These are phyloP conservation scores for Ichneumoninae sp. DNA, from an alignment of 2,888 invertebrate genomes.

Conservation along the genomic window DNA sequence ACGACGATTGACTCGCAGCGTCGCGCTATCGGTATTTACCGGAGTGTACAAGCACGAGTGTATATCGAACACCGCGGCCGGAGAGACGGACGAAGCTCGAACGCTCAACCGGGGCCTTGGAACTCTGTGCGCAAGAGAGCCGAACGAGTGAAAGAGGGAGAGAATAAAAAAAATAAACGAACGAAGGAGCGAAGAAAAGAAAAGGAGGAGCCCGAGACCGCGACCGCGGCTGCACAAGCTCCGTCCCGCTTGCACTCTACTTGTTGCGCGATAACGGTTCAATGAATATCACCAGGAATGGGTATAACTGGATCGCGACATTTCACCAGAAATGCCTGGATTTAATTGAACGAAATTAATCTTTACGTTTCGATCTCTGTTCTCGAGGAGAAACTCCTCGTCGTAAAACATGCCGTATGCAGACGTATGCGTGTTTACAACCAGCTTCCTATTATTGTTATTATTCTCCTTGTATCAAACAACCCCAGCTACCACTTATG, in stretches of 20 bases:
- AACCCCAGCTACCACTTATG: not conserved
- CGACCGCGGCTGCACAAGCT: slow-evolving; percentile 41
- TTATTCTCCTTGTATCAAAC: no score
- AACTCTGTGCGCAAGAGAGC: slow-evolving; percentile 58
- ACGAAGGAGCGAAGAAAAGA: slow-evolving; percentile 51
- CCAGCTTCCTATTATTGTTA: no score
- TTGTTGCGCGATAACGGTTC: slow-evolving; percentile 68
- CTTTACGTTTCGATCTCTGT: not conserved
- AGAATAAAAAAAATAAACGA: slow-evolving; percentile 20
- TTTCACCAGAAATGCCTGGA: slow-evolving; percentile 22
- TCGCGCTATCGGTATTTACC: not conserved
- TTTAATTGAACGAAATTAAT: not conserved
- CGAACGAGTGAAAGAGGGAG: slow-evolving; percentile 50
- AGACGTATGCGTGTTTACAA: not conserved
- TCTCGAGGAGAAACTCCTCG: not conserved
- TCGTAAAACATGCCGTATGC: not conserved
- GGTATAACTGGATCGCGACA: slow-evolving; percentile 52
- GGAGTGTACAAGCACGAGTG: not conserved
- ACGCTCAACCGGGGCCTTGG: slow-evolving; percentile 55
- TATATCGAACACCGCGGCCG: not conserved
- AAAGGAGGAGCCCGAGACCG: slow-evolving; percentile 51
- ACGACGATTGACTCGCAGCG: not conserved
- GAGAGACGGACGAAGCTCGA: slow-evolving; percentile 48
- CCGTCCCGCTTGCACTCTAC: slow-evolving; percentile 52
- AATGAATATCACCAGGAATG: slow-evolving; percentile 52